Percentiles rank a stretch among this genome's conserved stretches.
These are phyloP conservation scores for Tholera decimalis DNA, from an alignment of 2,888 invertebrate genomes.

Conservation along the genomic window DNA sequence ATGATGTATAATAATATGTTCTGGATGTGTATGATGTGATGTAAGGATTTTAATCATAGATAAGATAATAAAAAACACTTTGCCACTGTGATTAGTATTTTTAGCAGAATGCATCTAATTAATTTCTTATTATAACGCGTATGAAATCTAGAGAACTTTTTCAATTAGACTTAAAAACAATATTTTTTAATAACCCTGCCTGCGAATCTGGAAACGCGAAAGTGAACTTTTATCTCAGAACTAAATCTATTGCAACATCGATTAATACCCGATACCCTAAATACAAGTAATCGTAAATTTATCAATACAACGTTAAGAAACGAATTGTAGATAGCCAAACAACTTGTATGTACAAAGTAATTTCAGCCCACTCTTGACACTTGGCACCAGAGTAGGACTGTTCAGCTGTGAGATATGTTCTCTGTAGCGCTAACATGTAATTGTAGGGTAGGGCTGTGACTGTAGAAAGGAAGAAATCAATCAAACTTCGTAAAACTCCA, in stretches of 20 bases:
- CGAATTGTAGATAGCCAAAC: slow-evolving; percentile 20
- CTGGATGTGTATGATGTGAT: too few species aligned
- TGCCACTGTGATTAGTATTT: not conserved
- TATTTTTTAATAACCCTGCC: not conserved
- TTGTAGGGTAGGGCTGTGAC: slow-evolving; percentile 37
- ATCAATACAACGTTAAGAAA: slow-evolving; percentile 17
- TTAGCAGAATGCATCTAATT: slow-evolving; percentile 8
- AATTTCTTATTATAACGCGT: slow-evolving; percentile 1
- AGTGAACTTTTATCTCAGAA: slow-evolving; percentile 6
- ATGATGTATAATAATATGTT: not conserved
- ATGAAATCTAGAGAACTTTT: not conserved
- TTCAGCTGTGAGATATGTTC: slow-evolving; percentile 3
- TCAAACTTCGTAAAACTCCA: not conserved
- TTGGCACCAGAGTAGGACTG: slow-evolving; percentile 48
- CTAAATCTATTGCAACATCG: slow-evolving; percentile 18
- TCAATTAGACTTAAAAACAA: not conserved
- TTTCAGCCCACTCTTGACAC: slow-evolving; percentile 40
- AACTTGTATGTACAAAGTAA: slow-evolving; percentile 19
- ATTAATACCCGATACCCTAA: slow-evolving; percentile 27
- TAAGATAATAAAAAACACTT: not conserved
- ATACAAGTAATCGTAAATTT: slow-evolving; percentile 21
- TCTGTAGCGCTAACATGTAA: slow-evolving; percentile 26
- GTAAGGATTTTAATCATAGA: not conserved
- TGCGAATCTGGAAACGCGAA: slow-evolving; percentile 8
- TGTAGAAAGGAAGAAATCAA: not conserved